Percentiles rank a stretch among this genome's conserved stretches.
Conservation (phyloP, 2,888 invertebrate genomes). For the Lypha dubia region DNA sequence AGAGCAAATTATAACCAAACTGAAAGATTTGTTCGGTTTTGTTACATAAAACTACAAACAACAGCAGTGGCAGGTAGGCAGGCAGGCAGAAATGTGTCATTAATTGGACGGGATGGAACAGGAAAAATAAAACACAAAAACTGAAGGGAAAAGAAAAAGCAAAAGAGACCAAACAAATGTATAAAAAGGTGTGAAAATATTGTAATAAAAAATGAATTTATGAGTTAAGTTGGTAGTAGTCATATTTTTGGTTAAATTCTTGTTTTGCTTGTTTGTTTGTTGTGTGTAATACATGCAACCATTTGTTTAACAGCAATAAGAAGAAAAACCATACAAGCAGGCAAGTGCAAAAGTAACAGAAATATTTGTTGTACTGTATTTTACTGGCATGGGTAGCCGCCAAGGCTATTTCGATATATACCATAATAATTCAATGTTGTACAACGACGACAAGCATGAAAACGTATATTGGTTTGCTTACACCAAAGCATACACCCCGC, state of each 20-base stretch:
- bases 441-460: slow-evolving; percentile 11
- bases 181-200: slow-evolving; percentile 3
- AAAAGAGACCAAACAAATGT: slow-evolving; percentile 11
- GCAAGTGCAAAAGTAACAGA: background rate
- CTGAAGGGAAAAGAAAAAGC: background rate
- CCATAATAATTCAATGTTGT: slow-evolving; percentile 40
- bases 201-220: slow-evolving; percentile 50
- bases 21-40: slow-evolving; percentile 26
- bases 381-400: background rate
- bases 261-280: slow-evolving; percentile 64
- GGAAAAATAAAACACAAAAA: background rate
- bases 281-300: slow-evolving; percentile 54
- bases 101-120: slow-evolving; percentile 7
- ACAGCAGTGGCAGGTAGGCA: background rate
- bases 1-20: slow-evolving; percentile 31
- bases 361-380: background rate
- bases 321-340: background rate
- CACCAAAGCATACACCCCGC: background rate
- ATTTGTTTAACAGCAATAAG: slow-evolving; percentile 56
- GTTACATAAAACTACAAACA: slow-evolving; percentile 31
- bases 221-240: slow-evolving; percentile 56
- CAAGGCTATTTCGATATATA: slow-evolving; percentile 12
- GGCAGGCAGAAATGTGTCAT: slow-evolving; percentile 23
- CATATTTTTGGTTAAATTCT: slow-evolving; percentile 64
- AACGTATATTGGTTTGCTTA: background rate